Evolutionary conservation across 2,113 vertebrate genomes (phyloP).

Genomic region (Cyanoderma ruficeps): DNA sequence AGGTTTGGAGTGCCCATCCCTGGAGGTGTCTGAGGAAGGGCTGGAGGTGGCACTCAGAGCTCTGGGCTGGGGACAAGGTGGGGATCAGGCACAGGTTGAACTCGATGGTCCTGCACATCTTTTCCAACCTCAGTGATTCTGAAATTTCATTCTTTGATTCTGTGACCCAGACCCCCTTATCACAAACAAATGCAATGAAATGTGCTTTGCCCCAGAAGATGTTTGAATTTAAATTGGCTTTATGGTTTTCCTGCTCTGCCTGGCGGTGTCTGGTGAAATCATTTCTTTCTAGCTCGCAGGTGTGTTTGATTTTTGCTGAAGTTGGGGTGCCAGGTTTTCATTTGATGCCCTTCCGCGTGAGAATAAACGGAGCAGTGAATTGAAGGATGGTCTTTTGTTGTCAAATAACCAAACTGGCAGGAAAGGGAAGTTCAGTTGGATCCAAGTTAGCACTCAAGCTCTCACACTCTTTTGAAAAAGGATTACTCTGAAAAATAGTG

Average conservation of each 20-base stretch:
- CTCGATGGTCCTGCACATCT: fast-evolving
- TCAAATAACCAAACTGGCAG: background rate
- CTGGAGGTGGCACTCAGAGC: background rate
- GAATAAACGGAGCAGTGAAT: background rate
- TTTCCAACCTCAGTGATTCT: background rate
- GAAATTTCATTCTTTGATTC: background rate
- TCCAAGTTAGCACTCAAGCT: background rate
- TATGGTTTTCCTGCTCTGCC: background rate
- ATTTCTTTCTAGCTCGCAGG: background rate
- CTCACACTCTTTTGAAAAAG: background rate
- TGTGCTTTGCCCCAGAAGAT: background rate
- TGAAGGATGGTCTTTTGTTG: background rate
- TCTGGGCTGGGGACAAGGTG: background rate
- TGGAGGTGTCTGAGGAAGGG: background rate
- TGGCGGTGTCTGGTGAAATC: background rate
- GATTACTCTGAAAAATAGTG: background rate
- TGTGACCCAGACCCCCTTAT: background rate
- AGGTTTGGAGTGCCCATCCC: background rate
- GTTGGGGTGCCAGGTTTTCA: background rate
- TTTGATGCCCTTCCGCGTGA: background rate
- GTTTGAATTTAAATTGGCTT: background rate
- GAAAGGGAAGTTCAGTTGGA: background rate
- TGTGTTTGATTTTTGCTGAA: background rate
- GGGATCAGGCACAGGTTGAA: fast-evolving
- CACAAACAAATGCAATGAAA: background rate